phyloP scores from a whole-genome alignment of 2,113 vertebrate genomes.

The Furnarius figulus region DNA sequence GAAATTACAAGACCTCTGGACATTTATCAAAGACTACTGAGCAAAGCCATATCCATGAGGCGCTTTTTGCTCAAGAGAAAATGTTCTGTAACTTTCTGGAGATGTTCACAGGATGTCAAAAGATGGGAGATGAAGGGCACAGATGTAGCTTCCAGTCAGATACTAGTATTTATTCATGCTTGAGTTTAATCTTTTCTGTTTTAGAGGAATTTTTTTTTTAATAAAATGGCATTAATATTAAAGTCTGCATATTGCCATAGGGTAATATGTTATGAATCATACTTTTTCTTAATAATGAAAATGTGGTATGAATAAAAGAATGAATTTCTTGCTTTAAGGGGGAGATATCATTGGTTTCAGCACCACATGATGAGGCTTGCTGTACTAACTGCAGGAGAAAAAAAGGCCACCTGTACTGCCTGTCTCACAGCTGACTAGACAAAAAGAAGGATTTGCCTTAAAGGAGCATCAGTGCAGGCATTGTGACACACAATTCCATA shows the following conservation, averaged over 20 bases:
- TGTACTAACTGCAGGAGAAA: neutral
- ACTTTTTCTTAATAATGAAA: conserved; percentile 50
- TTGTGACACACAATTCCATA: neutral
- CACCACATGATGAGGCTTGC: neutral
- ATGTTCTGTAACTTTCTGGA: conserved; percentile 19
- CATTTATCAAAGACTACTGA: neutral
- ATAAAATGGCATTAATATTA: conserved; percentile 68
- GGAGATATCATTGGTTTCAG: neutral
- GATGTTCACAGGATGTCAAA: conserved; percentile 42
- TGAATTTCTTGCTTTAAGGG: conserved; percentile 27
- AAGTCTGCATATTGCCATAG: conserved; percentile 47
- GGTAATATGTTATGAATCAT: conserved; percentile 51
- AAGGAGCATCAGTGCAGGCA: neutral
- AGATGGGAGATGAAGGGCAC: conserved; percentile 20
- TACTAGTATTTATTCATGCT: conserved; percentile 49
- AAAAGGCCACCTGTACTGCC: neutral
- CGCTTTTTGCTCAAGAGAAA: conserved; percentile 5
- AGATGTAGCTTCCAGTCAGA: conserved; percentile 46
- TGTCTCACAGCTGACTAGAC: neutral
- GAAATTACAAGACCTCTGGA: neutral
- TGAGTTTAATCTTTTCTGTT: conserved; percentile 66
- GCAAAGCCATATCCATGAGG: neutral
- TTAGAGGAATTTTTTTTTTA: conserved; percentile 46
- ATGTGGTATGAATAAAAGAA: conserved; percentile 51
- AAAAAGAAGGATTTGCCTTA: neutral